Percentiles rank a stretch among this genome's conserved stretches.
Evolutionary conservation across 2,797 vertebrate species (phyloP).

Genomic region (Xenopus petersii): DNA sequence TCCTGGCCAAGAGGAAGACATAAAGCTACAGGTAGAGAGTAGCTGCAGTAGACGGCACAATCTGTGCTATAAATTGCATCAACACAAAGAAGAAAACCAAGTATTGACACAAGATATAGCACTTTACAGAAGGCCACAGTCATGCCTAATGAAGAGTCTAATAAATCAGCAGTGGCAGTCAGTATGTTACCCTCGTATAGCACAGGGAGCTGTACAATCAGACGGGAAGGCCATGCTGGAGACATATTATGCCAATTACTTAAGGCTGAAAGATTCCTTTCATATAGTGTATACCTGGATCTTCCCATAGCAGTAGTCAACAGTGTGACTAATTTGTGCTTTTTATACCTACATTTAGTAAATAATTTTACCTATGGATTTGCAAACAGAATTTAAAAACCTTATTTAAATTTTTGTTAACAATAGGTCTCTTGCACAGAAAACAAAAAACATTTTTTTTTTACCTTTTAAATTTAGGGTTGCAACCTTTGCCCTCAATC

Average conservation of each 20-base stretch:
- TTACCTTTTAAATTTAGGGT: too few species aligned
- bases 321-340: not conserved
- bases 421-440: too few species aligned
- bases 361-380: too few species aligned
- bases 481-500: too few species aligned
- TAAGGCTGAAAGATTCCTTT: not conserved
- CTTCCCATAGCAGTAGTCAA: not conserved
- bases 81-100: not conserved
- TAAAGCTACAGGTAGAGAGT: constrained; percentile 3
- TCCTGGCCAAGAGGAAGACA: not conserved
- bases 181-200: not conserved
- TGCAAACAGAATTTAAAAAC: too few species aligned
- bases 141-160: not conserved
- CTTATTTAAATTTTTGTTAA: too few species aligned
- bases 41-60: not conserved
- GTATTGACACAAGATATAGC: not conserved
- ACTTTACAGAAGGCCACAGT: constrained; percentile 1
- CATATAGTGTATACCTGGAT: not conserved
- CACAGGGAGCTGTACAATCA: not conserved
- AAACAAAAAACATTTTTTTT: too few species aligned
- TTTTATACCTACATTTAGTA: too few species aligned
- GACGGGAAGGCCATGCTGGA: not conserved
- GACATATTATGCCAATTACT: constrained; percentile 1
- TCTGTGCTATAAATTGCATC: not conserved
- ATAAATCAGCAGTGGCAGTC: not conserved